Evolutionary conservation across 1,140 invertebrate genomes (phyloP).

Genomic region (Leptinotarsa undecemlineata): DNA sequence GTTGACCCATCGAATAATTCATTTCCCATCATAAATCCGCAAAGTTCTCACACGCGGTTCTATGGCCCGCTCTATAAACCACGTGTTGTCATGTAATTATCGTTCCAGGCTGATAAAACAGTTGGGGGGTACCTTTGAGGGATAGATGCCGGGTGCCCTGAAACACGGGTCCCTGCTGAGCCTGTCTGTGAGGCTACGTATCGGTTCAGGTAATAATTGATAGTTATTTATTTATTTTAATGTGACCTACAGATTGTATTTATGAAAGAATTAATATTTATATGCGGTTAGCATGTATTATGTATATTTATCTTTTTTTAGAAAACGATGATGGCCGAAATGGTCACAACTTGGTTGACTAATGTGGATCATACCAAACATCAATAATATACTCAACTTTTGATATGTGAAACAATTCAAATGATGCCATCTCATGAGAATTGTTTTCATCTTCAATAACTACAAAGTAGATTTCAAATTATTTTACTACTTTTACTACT

Average conservation of each 20-base stretch:
- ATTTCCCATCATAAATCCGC: conserved; percentile 27
- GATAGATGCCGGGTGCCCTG: conserved; percentile 42
- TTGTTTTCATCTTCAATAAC: not conserved
- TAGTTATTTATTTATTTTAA: conserved; percentile 40
- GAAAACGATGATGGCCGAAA: no score
- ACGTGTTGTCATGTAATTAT: conserved; percentile 33
- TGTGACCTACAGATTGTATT: conserved; percentile 15
- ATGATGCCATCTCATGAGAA: not conserved
- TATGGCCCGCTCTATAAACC: conserved; percentile 21
- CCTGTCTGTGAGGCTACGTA: conserved; percentile 38
- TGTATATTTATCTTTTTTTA: not conserved
- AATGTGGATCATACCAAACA: no score
- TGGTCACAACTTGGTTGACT: no score
- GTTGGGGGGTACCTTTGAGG: conserved; percentile 48
- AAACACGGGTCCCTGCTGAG: conserved; percentile 45
- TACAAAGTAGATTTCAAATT: no score
- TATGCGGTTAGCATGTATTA: conserved; percentile 11
- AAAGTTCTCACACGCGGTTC: conserved; percentile 20
- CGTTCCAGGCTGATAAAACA: conserved; percentile 46
- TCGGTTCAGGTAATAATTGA: conserved; percentile 33
- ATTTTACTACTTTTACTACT: no score
- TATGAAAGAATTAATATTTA: conserved; percentile 12
- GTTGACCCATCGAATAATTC: conserved; percentile 13
- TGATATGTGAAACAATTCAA: no score
- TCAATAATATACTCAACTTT: no score